Conservation (phyloP, 2,888 invertebrate genomes). For the Dromius quadrimaculatus region DNA sequence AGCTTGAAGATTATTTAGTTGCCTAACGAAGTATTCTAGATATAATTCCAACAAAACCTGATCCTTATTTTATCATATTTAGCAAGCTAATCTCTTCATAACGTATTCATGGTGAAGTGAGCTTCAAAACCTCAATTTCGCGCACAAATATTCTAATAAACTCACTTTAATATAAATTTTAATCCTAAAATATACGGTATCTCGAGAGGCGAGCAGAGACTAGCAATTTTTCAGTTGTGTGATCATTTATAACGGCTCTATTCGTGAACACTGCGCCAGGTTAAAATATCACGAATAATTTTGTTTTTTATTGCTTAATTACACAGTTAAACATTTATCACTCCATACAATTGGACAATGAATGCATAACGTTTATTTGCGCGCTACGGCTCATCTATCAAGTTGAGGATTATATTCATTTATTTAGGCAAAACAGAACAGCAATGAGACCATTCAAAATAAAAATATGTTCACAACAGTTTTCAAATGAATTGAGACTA, state of each 20-base stretch:
- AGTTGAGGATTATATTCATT: too few relatives aligned
- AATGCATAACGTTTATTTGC: constrained; percentile 45
- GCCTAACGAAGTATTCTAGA: too few relatives aligned
- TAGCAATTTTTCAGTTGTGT: constrained; percentile 16
- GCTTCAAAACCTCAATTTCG: constrained; percentile 7
- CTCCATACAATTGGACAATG: constrained; percentile 42
- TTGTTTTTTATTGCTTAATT: constrained; percentile 50
- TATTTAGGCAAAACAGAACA: too few relatives aligned
- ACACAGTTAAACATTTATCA: constrained; percentile 47
- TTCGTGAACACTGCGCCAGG: constrained; percentile 41
- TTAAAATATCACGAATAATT: constrained; percentile 50
- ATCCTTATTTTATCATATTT: constrained; percentile 28
- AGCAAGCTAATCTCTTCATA: constrained; percentile 14
- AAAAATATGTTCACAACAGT: too few relatives aligned
- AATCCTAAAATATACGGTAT: constrained; percentile 35
- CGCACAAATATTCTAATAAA: constrained; percentile 45
- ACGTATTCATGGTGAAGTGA: constrained; percentile 22
- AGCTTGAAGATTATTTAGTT: too few relatives aligned
- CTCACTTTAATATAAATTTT: constrained; percentile 29
- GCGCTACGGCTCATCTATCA: constrained; percentile 28
- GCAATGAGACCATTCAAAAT: too few relatives aligned
- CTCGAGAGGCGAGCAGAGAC: constrained; percentile 3
- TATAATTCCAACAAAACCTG: constrained; percentile 18
- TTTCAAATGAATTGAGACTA: too few relatives aligned
- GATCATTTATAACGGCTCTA: constrained; percentile 47